Evolutionary conservation across 2,797 vertebrate species (phyloP).

Genomic region (Semaprochilodus insignis): DNA sequence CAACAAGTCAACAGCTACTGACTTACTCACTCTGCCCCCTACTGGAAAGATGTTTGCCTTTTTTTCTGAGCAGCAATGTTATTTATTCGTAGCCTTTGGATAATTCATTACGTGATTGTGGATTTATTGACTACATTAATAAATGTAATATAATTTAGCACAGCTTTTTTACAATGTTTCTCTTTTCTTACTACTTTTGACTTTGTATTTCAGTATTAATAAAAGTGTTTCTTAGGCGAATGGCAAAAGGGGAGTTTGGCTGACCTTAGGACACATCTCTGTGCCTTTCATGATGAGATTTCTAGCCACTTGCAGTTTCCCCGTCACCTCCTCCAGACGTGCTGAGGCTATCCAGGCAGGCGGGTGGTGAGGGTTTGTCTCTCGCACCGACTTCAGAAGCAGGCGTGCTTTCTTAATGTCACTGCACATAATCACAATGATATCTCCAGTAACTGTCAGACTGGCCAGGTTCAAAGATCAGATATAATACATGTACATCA

Average conservation of each 20-base stretch:
- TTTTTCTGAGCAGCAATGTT: neutral
- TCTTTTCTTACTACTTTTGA: neutral
- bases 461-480: neutral
- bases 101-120: neutral
- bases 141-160: neutral
- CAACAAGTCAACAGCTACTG: constrained; percentile 1
- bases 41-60: neutral
- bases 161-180: neutral
- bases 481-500: neutral
- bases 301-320: constrained; percentile 95
- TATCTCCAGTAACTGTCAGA: neutral
- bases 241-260: constrained; percentile 24
- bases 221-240: neutral
- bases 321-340: constrained; percentile 95
- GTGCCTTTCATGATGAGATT: constrained; percentile 99
- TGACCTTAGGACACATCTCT: constrained; percentile 98
- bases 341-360: constrained; percentile 99
- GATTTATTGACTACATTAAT: neutral
- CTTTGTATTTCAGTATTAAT: neutral
- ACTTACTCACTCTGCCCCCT: constrained; percentile 26
- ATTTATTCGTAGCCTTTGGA: neutral
- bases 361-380: constrained; percentile 97
- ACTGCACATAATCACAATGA: constrained; percentile 68
- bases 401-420: constrained; percentile 98
- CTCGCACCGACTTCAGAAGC: constrained; percentile 94